These are phyloP conservation scores for Melinaea marsaeus DNA, from an alignment of 2,888 invertebrate species.

Conservation along the genomic window DNA sequence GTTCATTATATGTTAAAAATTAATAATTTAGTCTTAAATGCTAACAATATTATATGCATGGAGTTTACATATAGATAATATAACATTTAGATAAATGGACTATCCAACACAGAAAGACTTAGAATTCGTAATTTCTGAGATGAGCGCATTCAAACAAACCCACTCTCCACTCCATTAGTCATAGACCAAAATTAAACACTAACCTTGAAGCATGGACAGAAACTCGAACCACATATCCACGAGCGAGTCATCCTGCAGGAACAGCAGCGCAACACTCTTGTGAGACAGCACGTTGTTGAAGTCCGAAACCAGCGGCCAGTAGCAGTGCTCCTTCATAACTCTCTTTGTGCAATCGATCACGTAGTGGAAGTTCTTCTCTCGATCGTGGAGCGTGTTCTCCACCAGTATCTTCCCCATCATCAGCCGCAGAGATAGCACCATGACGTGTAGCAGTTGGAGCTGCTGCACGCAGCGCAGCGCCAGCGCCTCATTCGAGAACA, in stretches of 20 bases:
- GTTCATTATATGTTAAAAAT: no score
- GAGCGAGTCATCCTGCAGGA: constrained; percentile 92
- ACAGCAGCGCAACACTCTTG: constrained; percentile 91
- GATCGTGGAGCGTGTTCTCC: constrained; percentile 90
- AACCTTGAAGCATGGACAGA: constrained; percentile 95
- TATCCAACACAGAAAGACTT: no score
- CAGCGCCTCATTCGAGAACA: constrained; percentile 95
- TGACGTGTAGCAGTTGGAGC: constrained; percentile 92
- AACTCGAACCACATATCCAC: constrained; percentile 98
- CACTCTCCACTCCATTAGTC: no score
- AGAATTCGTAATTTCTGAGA: no score
- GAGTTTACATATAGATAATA: no score
- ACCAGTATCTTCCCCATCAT: constrained; percentile 97
- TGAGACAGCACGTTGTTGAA: constrained; percentile 97
- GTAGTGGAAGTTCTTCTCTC: constrained; percentile 88
- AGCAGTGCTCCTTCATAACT: constrained; percentile 98
- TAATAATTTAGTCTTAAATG: no score
- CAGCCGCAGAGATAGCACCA: constrained; percentile 89
- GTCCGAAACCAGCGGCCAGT: constrained; percentile 98
- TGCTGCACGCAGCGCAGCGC: constrained; percentile 95
- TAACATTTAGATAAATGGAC: no score
- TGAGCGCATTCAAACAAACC: no score
- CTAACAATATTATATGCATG: no score
- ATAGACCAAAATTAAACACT: constrained; percentile 25
- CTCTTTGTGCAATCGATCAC: constrained; percentile 95